These are phyloP conservation scores for Phylloscopus whistleri DNA, from an alignment of 2,113 vertebrate species.

Conservation along the genomic window DNA sequence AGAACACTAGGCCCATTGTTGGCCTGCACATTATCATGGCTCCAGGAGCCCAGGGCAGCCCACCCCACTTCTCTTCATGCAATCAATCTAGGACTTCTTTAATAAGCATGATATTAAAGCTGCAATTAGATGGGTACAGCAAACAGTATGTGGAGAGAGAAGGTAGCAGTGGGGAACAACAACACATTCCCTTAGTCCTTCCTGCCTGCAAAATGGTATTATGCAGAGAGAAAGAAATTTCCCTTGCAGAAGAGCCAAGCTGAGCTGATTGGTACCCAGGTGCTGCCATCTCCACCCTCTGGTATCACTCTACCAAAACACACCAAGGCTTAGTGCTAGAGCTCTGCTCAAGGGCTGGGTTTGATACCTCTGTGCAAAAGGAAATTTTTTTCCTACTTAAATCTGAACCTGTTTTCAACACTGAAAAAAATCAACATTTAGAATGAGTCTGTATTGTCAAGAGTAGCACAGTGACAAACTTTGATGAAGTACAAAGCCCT, in stretches of 20 bases:
- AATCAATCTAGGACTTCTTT: background rate
- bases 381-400: background rate
- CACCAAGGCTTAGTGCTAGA: background rate
- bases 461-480: background rate
- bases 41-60: background rate
- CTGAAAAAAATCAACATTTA: background rate
- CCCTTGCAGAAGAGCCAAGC: background rate
- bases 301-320: background rate
- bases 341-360: background rate
- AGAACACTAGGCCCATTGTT: conserved; percentile 28
- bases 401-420: background rate
- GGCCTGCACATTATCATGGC: background rate
- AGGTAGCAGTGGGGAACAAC: background rate
- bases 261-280: background rate
- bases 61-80: background rate
- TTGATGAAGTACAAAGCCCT: background rate
- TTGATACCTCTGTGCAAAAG: background rate
- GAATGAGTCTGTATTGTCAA: background rate
- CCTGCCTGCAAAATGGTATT: background rate
- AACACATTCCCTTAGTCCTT: background rate
- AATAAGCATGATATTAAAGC: background rate
- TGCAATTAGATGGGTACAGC: background rate
- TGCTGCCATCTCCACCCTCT: background rate
- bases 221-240: background rate
- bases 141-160: background rate